Percentiles rank a stretch among this genome's conserved stretches.
Evolutionary conservation across 2,113 vertebrate species (phyloP).

Genomic region (Archilochus colubris): DNA sequence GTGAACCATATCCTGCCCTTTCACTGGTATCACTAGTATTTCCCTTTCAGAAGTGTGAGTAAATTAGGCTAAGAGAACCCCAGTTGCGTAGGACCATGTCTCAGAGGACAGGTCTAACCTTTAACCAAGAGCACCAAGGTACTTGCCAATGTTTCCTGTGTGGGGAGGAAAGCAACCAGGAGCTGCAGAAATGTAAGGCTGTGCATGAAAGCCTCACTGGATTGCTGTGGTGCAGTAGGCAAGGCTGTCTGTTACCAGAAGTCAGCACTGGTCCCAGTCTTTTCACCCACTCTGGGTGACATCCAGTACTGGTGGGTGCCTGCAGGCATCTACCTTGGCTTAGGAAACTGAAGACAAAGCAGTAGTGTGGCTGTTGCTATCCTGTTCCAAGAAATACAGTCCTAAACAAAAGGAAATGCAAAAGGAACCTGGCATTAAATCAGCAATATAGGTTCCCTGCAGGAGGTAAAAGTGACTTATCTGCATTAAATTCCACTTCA

Average conservation of each 20-base stretch:
- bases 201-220: not conserved
- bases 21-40: not conserved
- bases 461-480: not conserved
- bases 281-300: not conserved
- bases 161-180: not conserved
- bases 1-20: not conserved
- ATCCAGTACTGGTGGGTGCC: not conserved
- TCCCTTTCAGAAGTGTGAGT: not conserved
- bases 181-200: not conserved
- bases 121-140: not conserved
- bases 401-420: not conserved
- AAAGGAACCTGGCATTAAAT: not conserved
- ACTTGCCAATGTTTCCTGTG: not conserved
- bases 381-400: not conserved
- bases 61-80: not conserved
- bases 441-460: not conserved
- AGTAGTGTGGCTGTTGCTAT: not conserved
- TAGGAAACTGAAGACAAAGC: not conserved
- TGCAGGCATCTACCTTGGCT: not conserved
- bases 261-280: not conserved
- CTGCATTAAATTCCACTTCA: not conserved
- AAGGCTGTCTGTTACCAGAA: not conserved
- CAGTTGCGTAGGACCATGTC: accelerated
- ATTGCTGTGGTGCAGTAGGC: not conserved
- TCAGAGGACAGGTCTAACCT: not conserved